These are phyloP conservation scores for Caenorhabditis briggsae DNA, from an alignment of 1,140 invertebrate species.

Conservation along the genomic window DNA sequence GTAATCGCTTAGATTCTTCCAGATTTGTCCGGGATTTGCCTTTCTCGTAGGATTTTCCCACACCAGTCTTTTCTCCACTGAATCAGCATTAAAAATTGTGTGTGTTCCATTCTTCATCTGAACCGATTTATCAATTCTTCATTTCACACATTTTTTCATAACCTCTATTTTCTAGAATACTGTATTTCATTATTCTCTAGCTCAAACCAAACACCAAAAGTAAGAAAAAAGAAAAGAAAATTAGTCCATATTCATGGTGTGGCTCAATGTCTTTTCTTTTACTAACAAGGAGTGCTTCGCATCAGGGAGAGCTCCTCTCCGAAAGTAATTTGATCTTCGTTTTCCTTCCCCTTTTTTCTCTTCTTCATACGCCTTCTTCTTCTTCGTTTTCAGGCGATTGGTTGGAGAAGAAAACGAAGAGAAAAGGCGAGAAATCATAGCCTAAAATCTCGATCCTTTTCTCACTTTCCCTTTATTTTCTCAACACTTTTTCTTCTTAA, in stretches of 20 bases:
- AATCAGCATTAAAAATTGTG: neutral
- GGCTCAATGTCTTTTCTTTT: constrained; percentile 49
- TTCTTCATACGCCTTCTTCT: constrained; percentile 5
- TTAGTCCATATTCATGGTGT: constrained; percentile 1
- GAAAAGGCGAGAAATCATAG: neutral
- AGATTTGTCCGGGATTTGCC: neutral
- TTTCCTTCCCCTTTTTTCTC: no score
- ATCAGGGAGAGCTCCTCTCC: constrained; percentile 38
- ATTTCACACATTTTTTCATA: no score
- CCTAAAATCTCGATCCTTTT: constrained; percentile 43
- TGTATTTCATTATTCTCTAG: no score
- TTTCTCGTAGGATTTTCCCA: constrained; percentile 4
- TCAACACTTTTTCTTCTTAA: neutral
- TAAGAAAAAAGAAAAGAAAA: neutral
- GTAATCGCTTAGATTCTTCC: constrained; percentile 17
- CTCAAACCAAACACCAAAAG: no score
- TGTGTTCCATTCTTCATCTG: no score
- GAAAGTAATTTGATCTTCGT: constrained; percentile 56
- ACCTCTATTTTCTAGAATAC: no score
- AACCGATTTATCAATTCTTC: no score
- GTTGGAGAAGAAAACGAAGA: neutral
- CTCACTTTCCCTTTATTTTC: neutral
- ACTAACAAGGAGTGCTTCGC: constrained; percentile 45
- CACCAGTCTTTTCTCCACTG: neutral
- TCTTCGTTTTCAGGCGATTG: constrained; percentile 5